These are phyloP conservation scores for Meriones unguiculatus DNA, from an alignment of 2,113 vertebrate species.

Conservation along the genomic window DNA sequence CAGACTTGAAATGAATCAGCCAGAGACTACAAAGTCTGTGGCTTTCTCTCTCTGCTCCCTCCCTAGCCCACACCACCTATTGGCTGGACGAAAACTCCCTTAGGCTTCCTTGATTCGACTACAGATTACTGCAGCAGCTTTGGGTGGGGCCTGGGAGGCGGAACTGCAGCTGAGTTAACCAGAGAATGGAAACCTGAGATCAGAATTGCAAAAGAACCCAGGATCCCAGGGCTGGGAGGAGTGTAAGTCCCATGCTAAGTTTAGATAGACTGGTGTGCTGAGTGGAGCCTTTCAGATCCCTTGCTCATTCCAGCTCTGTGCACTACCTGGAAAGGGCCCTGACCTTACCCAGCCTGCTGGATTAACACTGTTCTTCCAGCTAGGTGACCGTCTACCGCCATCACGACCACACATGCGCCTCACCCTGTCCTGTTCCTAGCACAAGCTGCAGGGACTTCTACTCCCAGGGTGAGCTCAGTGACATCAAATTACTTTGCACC, in stretches of 20 bases:
- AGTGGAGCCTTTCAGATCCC: neutral
- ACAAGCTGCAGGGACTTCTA: conserved; percentile 33
- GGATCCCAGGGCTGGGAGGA: neutral
- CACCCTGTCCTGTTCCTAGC: neutral
- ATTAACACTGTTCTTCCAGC: neutral
- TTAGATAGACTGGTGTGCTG: neutral
- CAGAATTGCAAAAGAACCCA: neutral
- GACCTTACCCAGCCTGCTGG: neutral
- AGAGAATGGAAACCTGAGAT: conserved; percentile 43
- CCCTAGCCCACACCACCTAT: neutral
- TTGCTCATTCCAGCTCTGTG: rapidly evolving
- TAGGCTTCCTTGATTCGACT: neutral
- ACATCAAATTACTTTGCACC: conserved; percentile 72
- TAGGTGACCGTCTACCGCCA: neutral
- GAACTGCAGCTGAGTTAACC: neutral
- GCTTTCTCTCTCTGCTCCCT: neutral
- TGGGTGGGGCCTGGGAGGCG: neutral
- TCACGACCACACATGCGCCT: no score
- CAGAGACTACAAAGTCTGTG: neutral
- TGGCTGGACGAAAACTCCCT: neutral
- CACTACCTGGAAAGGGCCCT: neutral
- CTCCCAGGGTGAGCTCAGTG: conserved; percentile 71
- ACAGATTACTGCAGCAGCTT: neutral
- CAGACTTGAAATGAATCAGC: neutral
- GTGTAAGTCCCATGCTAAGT: neutral